Evolutionary conservation across 2,888 invertebrate species (phyloP).

Genomic region (Drosophila neotestacea): DNA sequence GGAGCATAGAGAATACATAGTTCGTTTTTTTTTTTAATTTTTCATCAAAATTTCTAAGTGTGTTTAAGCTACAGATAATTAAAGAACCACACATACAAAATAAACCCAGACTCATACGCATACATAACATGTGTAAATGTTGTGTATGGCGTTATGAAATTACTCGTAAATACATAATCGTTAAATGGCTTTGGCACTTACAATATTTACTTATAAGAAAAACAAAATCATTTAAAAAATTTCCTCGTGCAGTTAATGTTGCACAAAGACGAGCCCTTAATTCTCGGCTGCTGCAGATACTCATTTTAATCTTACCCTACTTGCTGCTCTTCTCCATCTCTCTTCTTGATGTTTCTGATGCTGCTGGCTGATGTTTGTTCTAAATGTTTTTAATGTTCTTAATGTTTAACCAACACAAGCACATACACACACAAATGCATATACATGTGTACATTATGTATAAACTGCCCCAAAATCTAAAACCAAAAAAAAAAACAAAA

Average conservation of each 20-base stretch:
- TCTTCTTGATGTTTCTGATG: slow-evolving; percentile 32
- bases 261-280: slow-evolving; percentile 43
- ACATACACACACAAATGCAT: slow-evolving; percentile 13
- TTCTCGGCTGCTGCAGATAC: slow-evolving; percentile 39
- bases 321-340: slow-evolving; percentile 6
- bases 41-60: slow-evolving; percentile 8
- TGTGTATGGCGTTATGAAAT: slow-evolving; percentile 58
- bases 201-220: slow-evolving; percentile 33
- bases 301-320: slow-evolving; percentile 23
- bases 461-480: slow-evolving; percentile 35
- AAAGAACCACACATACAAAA: neutral
- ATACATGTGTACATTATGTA: slow-evolving; percentile 28
- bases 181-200: slow-evolving; percentile 78
- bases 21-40: neutral
- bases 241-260: slow-evolving; percentile 43
- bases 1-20: neutral
- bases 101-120: slow-evolving; percentile 40
- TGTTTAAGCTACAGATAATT: slow-evolving; percentile 18
- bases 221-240: slow-evolving; percentile 27
- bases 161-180: slow-evolving; percentile 36
- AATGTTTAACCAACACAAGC: slow-evolving; percentile 65
- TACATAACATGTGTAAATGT: slow-evolving; percentile 59
- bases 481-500: neutral
- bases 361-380: slow-evolving; percentile 38
- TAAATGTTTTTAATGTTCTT: slow-evolving; percentile 65